These are phyloP conservation scores for Bhutanitis thaidina DNA, from an alignment of 2,888 invertebrate genomes.

Conservation along the genomic window DNA sequence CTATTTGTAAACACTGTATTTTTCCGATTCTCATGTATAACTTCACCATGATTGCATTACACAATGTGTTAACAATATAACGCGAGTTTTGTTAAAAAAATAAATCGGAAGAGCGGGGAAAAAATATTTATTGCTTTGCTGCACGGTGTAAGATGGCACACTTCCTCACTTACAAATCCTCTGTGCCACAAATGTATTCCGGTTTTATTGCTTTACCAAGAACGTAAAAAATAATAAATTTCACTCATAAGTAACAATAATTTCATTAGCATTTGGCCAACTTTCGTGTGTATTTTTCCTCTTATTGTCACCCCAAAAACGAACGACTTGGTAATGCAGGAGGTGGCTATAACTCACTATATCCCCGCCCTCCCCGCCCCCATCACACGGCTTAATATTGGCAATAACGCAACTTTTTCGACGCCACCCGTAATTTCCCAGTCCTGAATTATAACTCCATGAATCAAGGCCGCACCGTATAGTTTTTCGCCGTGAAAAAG, in stretches of 20 bases:
- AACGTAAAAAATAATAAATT: conserved; percentile 27
- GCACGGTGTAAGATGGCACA: neutral
- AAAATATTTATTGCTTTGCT: too few relatives aligned
- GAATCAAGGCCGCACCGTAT: conserved; percentile 52
- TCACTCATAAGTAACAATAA: conserved; percentile 28
- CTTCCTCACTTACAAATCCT: conserved; percentile 1
- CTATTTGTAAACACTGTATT: too few relatives aligned
- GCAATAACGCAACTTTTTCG: conserved; percentile 60
- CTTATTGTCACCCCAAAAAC: conserved; percentile 36
- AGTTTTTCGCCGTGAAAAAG: conserved; percentile 38
- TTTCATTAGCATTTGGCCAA: conserved; percentile 29
- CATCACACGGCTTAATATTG: conserved; percentile 51
- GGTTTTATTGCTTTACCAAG: conserved; percentile 8
- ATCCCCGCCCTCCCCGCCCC: conserved; percentile 30
- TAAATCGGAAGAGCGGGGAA: too few relatives aligned
- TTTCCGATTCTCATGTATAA: too few relatives aligned
- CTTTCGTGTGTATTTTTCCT: conserved; percentile 22
- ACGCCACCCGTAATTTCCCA: conserved; percentile 46
- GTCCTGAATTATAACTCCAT: conserved; percentile 59
- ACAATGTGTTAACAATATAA: too few relatives aligned
- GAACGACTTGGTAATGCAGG: conserved; percentile 33
- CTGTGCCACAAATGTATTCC: conserved; percentile 12
- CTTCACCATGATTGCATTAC: too few relatives aligned
- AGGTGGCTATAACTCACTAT: conserved; percentile 56
- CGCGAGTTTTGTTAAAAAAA: too few relatives aligned